phyloP scores from a whole-genome alignment of 2,113 vertebrate species.

The Nesoenas mayeri region DNA sequence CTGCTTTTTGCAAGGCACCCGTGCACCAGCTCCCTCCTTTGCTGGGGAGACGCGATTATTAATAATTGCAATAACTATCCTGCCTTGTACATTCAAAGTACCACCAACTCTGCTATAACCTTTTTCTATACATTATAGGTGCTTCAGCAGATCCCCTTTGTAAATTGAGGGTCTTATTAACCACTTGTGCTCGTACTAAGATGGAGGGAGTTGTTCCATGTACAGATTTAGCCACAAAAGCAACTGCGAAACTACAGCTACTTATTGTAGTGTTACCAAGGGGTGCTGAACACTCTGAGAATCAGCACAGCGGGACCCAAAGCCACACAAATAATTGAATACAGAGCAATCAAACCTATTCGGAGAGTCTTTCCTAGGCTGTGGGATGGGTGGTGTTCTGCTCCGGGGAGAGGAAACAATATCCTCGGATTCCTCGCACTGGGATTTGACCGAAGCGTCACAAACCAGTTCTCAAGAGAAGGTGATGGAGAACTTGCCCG shows the following conservation, averaged over 20 bases:
- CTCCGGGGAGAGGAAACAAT: not conserved
- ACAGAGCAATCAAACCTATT: not conserved
- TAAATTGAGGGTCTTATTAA: not conserved
- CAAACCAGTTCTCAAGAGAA: not conserved
- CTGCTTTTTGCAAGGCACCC: too few species aligned
- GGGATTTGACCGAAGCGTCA: rapidly evolving
- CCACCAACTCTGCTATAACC: too few species aligned
- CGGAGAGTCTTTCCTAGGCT: rapidly evolving
- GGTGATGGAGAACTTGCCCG: not conserved
- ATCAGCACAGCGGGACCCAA: not conserved
- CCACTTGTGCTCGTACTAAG: rapidly evolving
- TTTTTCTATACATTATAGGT: not conserved
- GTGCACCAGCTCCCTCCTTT: too few species aligned
- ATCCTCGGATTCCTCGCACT: not conserved
- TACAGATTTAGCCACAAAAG: not conserved
- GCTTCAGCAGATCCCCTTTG: not conserved
- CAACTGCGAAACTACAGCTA: not conserved
- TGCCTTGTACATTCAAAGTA: too few species aligned
- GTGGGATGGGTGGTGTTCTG: not conserved
- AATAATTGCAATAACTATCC: too few species aligned
- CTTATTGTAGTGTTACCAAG: not conserved
- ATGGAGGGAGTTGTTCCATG: not conserved
- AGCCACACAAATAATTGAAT: not conserved
- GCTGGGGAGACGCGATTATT: too few species aligned
- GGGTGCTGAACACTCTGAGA: not conserved